phyloP scores from a whole-genome alignment of 2,113 vertebrate species.

The Acanthochromis polyacanthus region DNA sequence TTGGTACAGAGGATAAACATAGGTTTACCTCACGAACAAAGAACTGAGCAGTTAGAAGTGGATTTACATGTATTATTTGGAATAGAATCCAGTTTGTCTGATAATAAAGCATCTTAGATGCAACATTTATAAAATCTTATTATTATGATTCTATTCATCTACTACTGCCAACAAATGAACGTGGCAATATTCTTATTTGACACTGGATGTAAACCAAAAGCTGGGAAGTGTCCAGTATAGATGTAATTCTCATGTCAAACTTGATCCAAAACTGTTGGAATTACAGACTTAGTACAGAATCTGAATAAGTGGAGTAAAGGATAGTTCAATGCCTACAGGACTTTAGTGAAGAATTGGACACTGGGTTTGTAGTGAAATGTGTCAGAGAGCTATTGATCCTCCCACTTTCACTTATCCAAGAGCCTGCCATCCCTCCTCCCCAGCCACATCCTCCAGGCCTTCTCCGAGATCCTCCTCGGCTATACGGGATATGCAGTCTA shows the following conservation, averaged over 20 bases:
- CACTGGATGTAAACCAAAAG: too few species aligned
- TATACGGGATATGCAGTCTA: conserved; percentile 16
- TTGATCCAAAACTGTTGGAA: too few species aligned
- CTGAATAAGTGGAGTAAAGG: too few species aligned
- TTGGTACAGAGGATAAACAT: not conserved
- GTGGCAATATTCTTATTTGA: too few species aligned
- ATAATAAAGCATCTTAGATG: too few species aligned
- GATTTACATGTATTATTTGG: not conserved
- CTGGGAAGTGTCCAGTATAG: too few species aligned
- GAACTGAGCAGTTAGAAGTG: not conserved
- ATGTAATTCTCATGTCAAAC: too few species aligned
- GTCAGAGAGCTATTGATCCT: conserved; percentile 26
- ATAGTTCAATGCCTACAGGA: too few species aligned
- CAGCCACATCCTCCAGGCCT: conserved; percentile 9
- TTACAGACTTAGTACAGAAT: not conserved
- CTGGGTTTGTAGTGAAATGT: not conserved
- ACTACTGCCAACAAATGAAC: too few species aligned
- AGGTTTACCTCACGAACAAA: not conserved
- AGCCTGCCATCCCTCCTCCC: conserved; percentile 7
- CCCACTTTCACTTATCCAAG: conserved; percentile 25
- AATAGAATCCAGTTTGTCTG: not conserved
- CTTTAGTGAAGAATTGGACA: not conserved
- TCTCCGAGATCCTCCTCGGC: conserved; percentile 4
- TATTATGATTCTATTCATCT: too few species aligned
- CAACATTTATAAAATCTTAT: too few species aligned